Conservation (phyloP, 2,113 vertebrate species). For the Halichoeres trimaculatus region DNA sequence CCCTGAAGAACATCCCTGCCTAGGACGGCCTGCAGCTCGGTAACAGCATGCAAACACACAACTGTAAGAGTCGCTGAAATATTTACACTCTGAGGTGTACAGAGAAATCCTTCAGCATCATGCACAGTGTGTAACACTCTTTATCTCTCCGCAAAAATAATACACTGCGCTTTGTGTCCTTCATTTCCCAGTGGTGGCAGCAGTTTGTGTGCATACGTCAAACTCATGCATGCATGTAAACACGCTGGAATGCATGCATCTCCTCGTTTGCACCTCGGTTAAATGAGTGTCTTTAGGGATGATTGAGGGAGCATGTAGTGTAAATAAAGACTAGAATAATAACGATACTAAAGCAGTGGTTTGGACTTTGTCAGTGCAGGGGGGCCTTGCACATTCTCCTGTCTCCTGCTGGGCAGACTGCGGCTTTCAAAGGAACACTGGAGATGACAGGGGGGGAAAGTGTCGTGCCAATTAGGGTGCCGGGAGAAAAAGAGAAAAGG, state of each 20-base stretch:
- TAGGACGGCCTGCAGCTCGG: constrained; percentile 42
- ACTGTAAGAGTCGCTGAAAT: constrained; percentile 69
- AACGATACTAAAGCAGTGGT: constrained; percentile 61
- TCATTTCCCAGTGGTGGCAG: background rate
- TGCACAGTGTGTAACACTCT: constrained; percentile 24
- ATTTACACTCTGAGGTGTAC: constrained; percentile 75
- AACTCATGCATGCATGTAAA: constrained; percentile 2
- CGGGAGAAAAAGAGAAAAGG: constrained; percentile 45
- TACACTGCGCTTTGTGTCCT: constrained; percentile 15
- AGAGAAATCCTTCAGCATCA: constrained; percentile 51
- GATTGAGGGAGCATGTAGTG: constrained; percentile 33
- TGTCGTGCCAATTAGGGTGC: constrained; percentile 76
- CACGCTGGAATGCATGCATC: constrained; percentile 8
- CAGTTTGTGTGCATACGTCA: background rate
- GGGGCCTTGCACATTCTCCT: constrained; percentile 46
- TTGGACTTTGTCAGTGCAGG: constrained; percentile 58
- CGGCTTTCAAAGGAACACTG: constrained; percentile 71
- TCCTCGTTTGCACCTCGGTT: constrained; percentile 6
- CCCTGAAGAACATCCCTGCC: constrained; percentile 48
- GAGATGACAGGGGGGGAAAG: constrained; percentile 68
- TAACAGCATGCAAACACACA: constrained; percentile 61
- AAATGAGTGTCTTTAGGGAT: constrained; percentile 38
- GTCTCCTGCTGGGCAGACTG: constrained; percentile 70
- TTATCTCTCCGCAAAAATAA: constrained; percentile 27
- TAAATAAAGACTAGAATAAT: constrained; percentile 70